Evolutionary conservation across 2,888 invertebrate genomes (phyloP).

Genomic region (Xestia rhomboidea): DNA sequence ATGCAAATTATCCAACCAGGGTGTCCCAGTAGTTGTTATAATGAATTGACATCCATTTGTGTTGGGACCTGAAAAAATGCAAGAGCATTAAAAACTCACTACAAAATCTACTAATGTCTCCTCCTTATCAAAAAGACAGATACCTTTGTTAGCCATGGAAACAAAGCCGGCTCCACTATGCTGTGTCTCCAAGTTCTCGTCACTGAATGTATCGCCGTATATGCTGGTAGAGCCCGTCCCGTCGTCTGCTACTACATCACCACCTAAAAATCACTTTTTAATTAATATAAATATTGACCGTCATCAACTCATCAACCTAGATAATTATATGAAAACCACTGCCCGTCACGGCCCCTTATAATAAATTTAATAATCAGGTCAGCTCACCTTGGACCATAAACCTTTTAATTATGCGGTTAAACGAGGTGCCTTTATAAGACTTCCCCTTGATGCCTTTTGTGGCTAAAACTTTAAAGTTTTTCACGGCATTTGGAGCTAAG

Average conservation of each 20-base stretch:
- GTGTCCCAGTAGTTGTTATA: slow-evolving; percentile 96
- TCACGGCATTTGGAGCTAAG: slow-evolving; percentile 95
- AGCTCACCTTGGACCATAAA: slow-evolving; percentile 97
- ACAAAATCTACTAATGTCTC: background rate
- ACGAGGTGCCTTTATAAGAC: slow-evolving; percentile 94
- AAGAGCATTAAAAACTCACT: slow-evolving; percentile 20
- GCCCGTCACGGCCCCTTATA: background rate
- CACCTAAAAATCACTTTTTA: slow-evolving; percentile 90
- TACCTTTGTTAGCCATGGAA: slow-evolving; percentile 97
- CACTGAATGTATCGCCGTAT: slow-evolving; percentile 95
- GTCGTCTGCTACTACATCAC: slow-evolving; percentile 95
- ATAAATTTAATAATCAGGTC: background rate
- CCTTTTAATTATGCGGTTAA: slow-evolving; percentile 96
- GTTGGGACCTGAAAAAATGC: slow-evolving; percentile 91
- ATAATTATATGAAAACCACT: background rate
- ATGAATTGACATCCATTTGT: slow-evolving; percentile 99
- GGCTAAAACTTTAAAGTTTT: slow-evolving; percentile 96
- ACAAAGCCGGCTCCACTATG: slow-evolving; percentile 96
- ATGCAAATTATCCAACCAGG: slow-evolving; percentile 97
- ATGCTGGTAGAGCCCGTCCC: slow-evolving; percentile 96
- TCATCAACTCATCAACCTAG: background rate
- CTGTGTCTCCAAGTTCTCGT: slow-evolving; percentile 95
- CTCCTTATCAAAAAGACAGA: background rate
- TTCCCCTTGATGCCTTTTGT: slow-evolving; percentile 93
- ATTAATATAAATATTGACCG: background rate